Conservation (phyloP, 2,113 vertebrate genomes). For the Craseonycteris thonglongyai region DNA sequence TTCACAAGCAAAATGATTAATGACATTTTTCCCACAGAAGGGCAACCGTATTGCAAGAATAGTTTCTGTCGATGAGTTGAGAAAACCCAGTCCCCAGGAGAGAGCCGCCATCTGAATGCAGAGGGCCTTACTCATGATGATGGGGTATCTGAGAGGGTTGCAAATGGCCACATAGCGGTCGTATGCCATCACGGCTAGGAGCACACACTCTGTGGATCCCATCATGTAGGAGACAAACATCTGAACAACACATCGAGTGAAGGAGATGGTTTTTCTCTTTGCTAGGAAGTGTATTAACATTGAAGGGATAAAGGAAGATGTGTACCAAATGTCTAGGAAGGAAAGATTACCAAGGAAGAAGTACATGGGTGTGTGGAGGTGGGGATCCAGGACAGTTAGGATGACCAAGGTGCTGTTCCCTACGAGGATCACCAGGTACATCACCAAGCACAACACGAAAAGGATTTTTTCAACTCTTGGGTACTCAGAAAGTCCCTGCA, state of each 20-base stretch:
- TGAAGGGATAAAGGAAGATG: constrained; percentile 44
- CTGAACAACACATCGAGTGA: constrained; percentile 41
- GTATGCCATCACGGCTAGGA: constrained; percentile 47
- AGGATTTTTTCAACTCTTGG: constrained; percentile 12
- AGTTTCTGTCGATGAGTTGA: constrained; percentile 54
- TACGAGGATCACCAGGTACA: constrained; percentile 46
- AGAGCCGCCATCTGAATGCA: constrained; percentile 33
- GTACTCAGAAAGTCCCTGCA: constrained; percentile 39
- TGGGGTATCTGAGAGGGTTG: constrained; percentile 37
- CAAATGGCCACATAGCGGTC: constrained; percentile 35
- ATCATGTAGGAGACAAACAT: constrained; percentile 40
- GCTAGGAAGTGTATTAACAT: constrained; percentile 50
- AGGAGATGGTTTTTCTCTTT: constrained; percentile 49
- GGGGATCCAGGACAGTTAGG: constrained; percentile 10
- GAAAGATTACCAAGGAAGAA: constrained; percentile 64
- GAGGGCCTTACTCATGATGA: constrained; percentile 24
- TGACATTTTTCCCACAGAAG: constrained; percentile 55
- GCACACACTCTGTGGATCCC: constrained; percentile 51
- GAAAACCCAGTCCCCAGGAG: constrained; percentile 39
- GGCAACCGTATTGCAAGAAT: constrained; percentile 32
- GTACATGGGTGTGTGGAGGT: constrained; percentile 52
- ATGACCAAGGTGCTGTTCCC: constrained; percentile 44
- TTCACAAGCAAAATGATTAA: constrained; percentile 62
- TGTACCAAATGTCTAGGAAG: constrained; percentile 52
- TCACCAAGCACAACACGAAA: constrained; percentile 32